Conservation (phyloP, 2,797 vertebrate genomes). For the Cossypha dichroa region DNA sequence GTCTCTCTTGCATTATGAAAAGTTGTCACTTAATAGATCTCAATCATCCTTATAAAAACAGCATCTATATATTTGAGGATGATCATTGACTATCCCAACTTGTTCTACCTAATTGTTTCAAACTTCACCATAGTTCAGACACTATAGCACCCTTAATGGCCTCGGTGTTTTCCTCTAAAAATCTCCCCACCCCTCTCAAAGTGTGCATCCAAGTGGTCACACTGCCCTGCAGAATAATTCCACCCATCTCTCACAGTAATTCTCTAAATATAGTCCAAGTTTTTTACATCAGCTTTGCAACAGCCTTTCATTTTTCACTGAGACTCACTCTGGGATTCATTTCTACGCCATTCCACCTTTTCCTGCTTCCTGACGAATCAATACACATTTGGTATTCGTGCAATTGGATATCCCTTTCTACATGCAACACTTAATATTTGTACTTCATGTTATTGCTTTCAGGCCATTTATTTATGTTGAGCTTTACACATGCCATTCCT, state of each 20-base stretch:
- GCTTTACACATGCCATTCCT: neutral
- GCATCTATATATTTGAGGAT: neutral
- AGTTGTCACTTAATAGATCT: neutral
- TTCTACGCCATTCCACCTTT: neutral
- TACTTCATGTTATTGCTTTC: neutral
- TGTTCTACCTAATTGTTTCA: neutral
- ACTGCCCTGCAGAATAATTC: neutral
- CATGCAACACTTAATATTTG: neutral
- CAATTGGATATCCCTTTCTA: neutral
- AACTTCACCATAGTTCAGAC: neutral
- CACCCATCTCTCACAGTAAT: neutral
- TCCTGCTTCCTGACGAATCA: neutral
- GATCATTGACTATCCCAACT: neutral
- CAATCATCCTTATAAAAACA: neutral
- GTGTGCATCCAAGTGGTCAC: neutral
- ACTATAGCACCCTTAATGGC: neutral
- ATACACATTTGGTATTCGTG: neutral
- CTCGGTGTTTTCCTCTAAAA: neutral
- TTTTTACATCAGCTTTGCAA: neutral
- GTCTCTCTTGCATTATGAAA: neutral
- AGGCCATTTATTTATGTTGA: neutral
- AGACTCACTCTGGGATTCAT: neutral
- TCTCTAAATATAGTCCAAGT: neutral
- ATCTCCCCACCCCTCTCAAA: neutral
- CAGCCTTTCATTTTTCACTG: neutral